Evolutionary conservation across 2,797 vertebrate genomes (phyloP), one percentile per base, ranked within the genome.

Genomic region (Hypotaenidia okinawae): DNA sequence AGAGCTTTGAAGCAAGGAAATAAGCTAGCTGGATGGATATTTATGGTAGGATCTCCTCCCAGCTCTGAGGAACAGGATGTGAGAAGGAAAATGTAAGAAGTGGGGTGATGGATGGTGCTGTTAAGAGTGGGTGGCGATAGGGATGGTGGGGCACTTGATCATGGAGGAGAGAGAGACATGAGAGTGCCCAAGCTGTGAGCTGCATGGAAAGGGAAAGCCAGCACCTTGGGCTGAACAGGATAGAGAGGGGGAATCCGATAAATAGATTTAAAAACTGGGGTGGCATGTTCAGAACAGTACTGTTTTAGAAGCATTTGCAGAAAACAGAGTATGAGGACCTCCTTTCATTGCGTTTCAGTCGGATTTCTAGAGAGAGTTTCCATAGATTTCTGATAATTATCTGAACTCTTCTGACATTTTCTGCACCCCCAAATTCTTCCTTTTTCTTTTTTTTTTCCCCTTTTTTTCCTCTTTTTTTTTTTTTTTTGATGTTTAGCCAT

Each of bases 1-100:
- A 80, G 75, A 70, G 76, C 92, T 95, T 81, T 92, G 92, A 94
- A 92, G 82, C 5, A 27, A 85, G 82, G 90, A 95, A 95, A 83
- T 80, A 93, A 87, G 45, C 28, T 62, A 77, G 21, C 8, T 87
- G 72, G 45, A 13, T 81, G 82, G 84, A 21, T 91, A 69, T 83
- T 75, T 83, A 37, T 1, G 16, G 68, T 64, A 93, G 68, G 22
- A 58, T 55, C 64, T 83, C 75, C 68, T 91, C 72, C 72, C 89
- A 72, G 41, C 45, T 85, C 52, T 45, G 82, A 89, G 39, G 32
- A 91, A 45, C 16, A 35, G 70, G 9, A 6, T 24, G 51, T 49
- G 73, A 78, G 84, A 73, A 58, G 8, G 75, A 75, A 94, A 87
- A 88, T 41, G 61, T 28, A 47, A 28, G 51, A 69, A 66, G 27